These are phyloP conservation scores for Eupithecia inturbata DNA, from an alignment of 2,888 invertebrate genomes.

Conservation along the genomic window DNA sequence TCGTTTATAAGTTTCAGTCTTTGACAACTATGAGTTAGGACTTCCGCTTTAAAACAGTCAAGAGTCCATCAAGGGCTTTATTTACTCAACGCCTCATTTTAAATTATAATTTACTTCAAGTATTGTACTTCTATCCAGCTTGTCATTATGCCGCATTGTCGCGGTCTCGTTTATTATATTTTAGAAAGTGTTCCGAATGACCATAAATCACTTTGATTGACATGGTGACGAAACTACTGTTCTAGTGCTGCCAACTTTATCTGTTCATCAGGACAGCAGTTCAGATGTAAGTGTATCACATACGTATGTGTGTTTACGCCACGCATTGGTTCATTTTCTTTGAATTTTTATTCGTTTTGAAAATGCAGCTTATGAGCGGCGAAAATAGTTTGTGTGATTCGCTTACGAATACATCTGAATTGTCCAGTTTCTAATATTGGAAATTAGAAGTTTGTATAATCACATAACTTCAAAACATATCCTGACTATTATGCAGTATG, in stretches of 20 bases:
- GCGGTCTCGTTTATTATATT: slow-evolving; percentile 38
- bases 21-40: background rate
- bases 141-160: slow-evolving; percentile 42
- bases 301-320: background rate
- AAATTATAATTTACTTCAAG: slow-evolving; percentile 21
- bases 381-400: too few species aligned
- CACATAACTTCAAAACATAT: background rate
- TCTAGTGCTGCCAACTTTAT: slow-evolving; percentile 7
- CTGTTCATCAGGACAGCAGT: background rate
- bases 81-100: slow-evolving; percentile 9
- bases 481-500: background rate
- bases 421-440: background rate
- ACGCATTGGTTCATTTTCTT: too few species aligned
- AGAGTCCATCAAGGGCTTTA: slow-evolving; percentile 1
- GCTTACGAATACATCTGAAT: background rate
- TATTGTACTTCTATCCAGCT: slow-evolving; percentile 32
- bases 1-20: background rate
- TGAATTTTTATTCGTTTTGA: too few species aligned
- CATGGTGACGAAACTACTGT: slow-evolving; percentile 62
- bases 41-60: background rate
- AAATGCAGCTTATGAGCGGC: too few species aligned
- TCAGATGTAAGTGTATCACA: background rate
- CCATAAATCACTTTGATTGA: slow-evolving; percentile 74
- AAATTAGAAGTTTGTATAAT: too few species aligned
- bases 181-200: slow-evolving; percentile 65